phyloP scores from a whole-genome alignment of 2,888 invertebrate species.

The Pyrrhia umbra region DNA sequence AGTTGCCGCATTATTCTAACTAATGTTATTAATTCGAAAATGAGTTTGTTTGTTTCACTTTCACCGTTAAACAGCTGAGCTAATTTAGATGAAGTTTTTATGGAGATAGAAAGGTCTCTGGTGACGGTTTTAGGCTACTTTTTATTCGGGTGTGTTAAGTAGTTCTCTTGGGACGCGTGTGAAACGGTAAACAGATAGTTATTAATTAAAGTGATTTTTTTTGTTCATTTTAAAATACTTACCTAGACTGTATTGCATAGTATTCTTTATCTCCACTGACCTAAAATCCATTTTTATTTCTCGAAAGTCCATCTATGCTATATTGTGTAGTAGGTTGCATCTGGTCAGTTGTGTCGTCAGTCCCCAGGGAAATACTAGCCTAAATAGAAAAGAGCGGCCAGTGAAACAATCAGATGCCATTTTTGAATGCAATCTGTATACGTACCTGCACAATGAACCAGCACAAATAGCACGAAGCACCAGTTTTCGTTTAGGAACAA shows the following conservation, averaged over 20 bases:
- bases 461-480: constrained; percentile 57
- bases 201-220: too few relatives aligned
- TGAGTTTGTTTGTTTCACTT: too few relatives aligned
- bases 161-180: too few relatives aligned
- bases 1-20: too few relatives aligned
- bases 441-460: constrained; percentile 59
- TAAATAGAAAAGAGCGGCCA: constrained; percentile 36
- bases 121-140: too few relatives aligned
- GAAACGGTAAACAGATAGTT: too few relatives aligned
- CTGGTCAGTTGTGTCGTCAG: constrained; percentile 28
- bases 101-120: too few relatives aligned
- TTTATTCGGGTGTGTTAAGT: too few relatives aligned
- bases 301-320: background rate
- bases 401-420: constrained; percentile 47
- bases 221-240: background rate
- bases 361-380: constrained; percentile 19
- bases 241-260: background rate
- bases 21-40: too few relatives aligned
- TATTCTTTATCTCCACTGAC: background rate
- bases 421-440: constrained; percentile 53
- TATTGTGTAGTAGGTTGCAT: background rate
- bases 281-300: background rate
- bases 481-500: constrained; percentile 39
- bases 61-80: too few relatives aligned
- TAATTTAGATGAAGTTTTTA: too few relatives aligned